Conservation (phyloP, 2,888 invertebrate genomes). For the Oligia strigilis region DNA sequence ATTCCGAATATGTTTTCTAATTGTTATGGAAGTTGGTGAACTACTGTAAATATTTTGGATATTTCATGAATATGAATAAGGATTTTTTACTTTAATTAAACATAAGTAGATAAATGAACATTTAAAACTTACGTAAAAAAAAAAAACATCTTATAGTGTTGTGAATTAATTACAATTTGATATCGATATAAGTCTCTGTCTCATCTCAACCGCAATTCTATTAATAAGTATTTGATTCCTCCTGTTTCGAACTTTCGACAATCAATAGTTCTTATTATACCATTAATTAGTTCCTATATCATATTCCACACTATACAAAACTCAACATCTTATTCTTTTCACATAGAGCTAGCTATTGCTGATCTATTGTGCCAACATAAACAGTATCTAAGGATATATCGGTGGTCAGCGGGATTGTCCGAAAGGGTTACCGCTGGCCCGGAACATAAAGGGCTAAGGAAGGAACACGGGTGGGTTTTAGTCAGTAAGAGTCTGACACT, state of each 20-base stretch:
- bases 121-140: conserved; percentile 1
- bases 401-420: no score
- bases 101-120: background rate
- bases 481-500: no score
- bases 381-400: no score
- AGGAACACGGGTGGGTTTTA: no score
- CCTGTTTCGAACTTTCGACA: background rate
- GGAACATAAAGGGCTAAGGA: no score
- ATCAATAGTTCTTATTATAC: background rate
- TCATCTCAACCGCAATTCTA: background rate
- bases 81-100: background rate
- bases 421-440: no score
- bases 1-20: conserved; percentile 77
- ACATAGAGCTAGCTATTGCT: background rate
- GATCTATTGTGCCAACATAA: background rate
- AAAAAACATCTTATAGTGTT: background rate
- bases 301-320: background rate
- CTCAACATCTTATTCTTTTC: background rate
- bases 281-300: background rate
- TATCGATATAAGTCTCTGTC: background rate
- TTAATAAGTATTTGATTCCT: background rate
- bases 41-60: conserved; percentile 56
- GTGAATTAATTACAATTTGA: conserved; percentile 11
- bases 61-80: conserved; percentile 35
- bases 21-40: conserved; percentile 68